These are phyloP conservation scores for Neoitamus cyanurus DNA, from an alignment of 2,888 invertebrate genomes.

Conservation along the genomic window DNA sequence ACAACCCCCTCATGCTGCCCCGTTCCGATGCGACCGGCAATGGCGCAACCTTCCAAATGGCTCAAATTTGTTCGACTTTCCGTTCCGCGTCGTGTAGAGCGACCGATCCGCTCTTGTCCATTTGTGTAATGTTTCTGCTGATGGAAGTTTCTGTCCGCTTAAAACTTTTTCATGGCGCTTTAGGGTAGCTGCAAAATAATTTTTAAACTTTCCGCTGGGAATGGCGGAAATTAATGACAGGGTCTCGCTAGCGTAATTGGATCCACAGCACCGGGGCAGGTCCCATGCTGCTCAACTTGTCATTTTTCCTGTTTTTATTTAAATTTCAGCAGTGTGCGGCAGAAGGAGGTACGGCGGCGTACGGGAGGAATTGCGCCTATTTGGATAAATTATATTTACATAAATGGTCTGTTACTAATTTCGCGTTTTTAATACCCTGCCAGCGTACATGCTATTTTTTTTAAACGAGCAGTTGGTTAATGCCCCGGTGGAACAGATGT, in stretches of 20 bases:
- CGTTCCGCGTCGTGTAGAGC: not conserved
- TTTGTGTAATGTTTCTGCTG: constrained; percentile 26
- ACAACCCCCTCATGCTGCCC: not conserved
- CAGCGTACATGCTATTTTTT: not conserved
- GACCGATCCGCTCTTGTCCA: not conserved
- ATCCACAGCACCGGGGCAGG: not conserved
- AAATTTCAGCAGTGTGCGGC: not conserved
- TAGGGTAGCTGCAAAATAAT: constrained; percentile 18
- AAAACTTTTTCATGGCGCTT: constrained; percentile 27
- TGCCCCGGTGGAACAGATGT: not conserved
- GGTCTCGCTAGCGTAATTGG: constrained; percentile 24
- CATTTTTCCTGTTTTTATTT: not conserved
- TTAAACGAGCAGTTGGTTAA: not conserved
- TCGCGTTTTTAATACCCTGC: not conserved
- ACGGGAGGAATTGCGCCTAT: not conserved
- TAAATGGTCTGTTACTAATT: constrained; percentile 5
- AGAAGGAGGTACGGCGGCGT: not conserved
- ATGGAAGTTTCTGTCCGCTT: constrained; percentile 36
- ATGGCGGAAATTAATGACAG: constrained; percentile 26
- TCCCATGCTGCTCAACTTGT: not conserved
- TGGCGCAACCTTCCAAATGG: not conserved
- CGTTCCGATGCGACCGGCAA: too few species aligned
- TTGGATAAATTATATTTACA: not conserved
- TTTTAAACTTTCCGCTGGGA: constrained; percentile 30
- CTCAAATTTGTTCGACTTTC: not conserved